Evolutionary conservation across 2,888 invertebrate genomes (phyloP).

Genomic region (Phortica magna): DNA sequence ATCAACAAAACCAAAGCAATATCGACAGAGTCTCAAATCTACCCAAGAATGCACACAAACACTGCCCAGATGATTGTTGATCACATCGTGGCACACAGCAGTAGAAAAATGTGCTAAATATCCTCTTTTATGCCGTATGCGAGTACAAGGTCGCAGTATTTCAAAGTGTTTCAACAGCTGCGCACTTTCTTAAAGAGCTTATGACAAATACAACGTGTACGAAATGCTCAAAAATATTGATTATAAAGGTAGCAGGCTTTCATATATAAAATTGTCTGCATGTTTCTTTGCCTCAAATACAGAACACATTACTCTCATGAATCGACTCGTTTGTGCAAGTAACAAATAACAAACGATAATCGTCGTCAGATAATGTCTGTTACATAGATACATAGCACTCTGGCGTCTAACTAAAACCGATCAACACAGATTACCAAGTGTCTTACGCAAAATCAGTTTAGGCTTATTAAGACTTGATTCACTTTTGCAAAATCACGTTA

Average conservation of each 20-base stretch:
- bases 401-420: not conserved
- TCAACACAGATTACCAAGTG: not conserved
- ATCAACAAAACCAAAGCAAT: not conserved
- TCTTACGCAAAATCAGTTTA: too few relatives aligned
- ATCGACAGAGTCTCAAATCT: conserved; percentile 6
- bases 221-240: too few relatives aligned
- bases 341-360: too few relatives aligned
- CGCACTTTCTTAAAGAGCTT: not conserved
- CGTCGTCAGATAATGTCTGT: too few relatives aligned
- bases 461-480: not conserved
- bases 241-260: too few relatives aligned
- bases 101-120: conserved; percentile 20
- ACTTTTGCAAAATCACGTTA: not conserved
- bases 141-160: not conserved
- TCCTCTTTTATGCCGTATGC: not conserved
- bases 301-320: too few relatives aligned
- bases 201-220: not conserved
- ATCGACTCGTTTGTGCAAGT: too few relatives aligned
- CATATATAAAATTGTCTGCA: not conserved
- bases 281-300: not conserved
- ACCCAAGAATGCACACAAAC: not conserved
- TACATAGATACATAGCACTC: not conserved
- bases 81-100: too few relatives aligned
- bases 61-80: too few relatives aligned
- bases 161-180: conserved; percentile 23